Conservation (phyloP, 2,888 invertebrate genomes). For the Cosmia trapezina region DNA sequence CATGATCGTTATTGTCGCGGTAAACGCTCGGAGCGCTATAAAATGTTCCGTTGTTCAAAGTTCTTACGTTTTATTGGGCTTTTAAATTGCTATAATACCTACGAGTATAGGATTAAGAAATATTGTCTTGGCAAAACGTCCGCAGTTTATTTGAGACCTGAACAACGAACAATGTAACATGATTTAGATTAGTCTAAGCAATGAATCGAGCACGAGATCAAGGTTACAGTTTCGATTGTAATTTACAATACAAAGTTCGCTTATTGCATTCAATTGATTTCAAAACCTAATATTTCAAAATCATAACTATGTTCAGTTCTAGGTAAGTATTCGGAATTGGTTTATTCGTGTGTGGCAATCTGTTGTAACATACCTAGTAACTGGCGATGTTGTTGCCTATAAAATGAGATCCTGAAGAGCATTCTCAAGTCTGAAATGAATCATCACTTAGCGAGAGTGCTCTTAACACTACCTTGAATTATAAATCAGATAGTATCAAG, state of each 20-base stretch:
- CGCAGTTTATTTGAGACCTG: slow-evolving; percentile 19
- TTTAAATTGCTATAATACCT: slow-evolving; percentile 45
- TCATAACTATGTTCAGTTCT: slow-evolving; percentile 47
- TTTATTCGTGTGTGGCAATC: slow-evolving; percentile 29
- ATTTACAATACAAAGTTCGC: slow-evolving; percentile 35
- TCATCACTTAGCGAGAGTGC: slow-evolving; percentile 55
- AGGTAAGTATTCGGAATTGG: slow-evolving; percentile 42
- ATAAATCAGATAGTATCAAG: slow-evolving; percentile 51
- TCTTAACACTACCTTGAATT: slow-evolving; percentile 56
- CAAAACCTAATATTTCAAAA: slow-evolving; percentile 51
- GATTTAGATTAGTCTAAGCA: slow-evolving; percentile 43
- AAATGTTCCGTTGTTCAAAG: slow-evolving; percentile 49
- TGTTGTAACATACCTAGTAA: slow-evolving; percentile 11
- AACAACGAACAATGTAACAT: slow-evolving; percentile 36
- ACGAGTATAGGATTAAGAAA: slow-evolving; percentile 58
- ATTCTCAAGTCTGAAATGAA: slow-evolving; percentile 38
- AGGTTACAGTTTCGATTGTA: slow-evolving; percentile 45
- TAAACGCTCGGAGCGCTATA: slow-evolving; percentile 28
- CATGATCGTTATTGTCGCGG: slow-evolving; percentile 31
- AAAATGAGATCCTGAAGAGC: slow-evolving; percentile 27
- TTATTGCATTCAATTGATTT: slow-evolving; percentile 49
- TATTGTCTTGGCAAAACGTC: slow-evolving; percentile 31
- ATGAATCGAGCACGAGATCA: slow-evolving; percentile 31
- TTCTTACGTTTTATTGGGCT: slow-evolving; percentile 53
- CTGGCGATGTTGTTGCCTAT: slow-evolving; percentile 13